These are phyloP conservation scores for Coregonus clupeaformis DNA, from an alignment of 2,113 vertebrate genomes.

Conservation along the genomic window DNA sequence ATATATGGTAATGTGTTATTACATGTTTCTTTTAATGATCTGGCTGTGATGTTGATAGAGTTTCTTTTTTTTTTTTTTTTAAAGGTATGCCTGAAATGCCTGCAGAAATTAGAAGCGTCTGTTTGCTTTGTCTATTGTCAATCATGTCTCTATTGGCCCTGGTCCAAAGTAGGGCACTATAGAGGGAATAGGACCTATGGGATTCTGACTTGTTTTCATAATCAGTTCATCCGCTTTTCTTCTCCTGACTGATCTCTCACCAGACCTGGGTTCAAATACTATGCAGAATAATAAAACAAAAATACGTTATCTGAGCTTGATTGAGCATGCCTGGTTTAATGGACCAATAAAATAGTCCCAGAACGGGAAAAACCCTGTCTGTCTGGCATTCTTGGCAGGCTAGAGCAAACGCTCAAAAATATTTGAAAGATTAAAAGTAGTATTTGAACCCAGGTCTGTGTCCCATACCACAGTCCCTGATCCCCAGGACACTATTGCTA, in stretches of 20 bases:
- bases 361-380: too few species aligned
- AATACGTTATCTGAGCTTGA: too few species aligned
- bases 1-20: background rate
- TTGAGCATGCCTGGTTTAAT: too few species aligned
- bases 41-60: background rate
- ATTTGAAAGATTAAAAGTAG: too few species aligned
- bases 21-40: background rate
- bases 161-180: too few species aligned
- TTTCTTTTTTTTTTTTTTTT: background rate
- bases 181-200: too few species aligned
- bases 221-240: background rate
- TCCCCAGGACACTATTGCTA: slow-evolving; percentile 5
- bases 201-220: background rate
- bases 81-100: slow-evolving; percentile 1
- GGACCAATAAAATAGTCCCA: too few species aligned
- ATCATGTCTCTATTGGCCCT: background rate
- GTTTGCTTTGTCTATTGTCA: background rate
- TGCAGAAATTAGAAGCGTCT: background rate
- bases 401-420: too few species aligned
- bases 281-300: background rate
- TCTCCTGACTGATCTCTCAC: background rate
- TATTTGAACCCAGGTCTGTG: too few species aligned
- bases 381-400: too few species aligned
- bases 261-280: background rate
- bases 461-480: background rate